Conservation (phyloP, 92 coral and sea anemone species). For the Epizoanthus fatuus region DNA sequence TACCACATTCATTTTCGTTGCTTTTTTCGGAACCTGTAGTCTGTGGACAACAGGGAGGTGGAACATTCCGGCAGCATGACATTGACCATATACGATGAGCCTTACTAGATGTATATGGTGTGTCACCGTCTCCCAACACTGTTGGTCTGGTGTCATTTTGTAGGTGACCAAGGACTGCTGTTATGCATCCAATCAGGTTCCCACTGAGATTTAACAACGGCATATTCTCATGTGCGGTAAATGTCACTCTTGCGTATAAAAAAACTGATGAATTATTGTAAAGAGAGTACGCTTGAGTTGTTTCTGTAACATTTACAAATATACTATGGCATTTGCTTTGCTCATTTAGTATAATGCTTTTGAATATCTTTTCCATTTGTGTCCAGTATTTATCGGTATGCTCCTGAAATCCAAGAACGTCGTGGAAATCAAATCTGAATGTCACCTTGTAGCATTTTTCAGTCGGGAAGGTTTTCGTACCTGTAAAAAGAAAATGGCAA, state of each 20-base stretch:
- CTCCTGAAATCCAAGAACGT: background rate
- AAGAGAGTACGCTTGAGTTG: background rate
- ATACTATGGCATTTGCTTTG: background rate
- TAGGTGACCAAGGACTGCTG: too few relatives aligned
- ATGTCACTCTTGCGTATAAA: background rate
- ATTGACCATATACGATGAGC: too few relatives aligned
- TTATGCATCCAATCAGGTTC: too few relatives aligned
- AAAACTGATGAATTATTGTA: background rate
- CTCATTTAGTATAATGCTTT: background rate
- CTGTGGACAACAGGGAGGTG: too few relatives aligned
- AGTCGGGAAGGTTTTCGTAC: background rate
- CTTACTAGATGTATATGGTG: too few relatives aligned
- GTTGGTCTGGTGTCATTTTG: too few relatives aligned
- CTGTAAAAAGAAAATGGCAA: background rate
- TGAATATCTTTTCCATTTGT: background rate
- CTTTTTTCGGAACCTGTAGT: too few relatives aligned
- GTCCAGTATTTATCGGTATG: background rate
- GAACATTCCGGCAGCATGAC: too few relatives aligned
- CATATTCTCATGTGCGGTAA: background rate
- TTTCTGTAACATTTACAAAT: background rate
- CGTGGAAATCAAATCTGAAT: background rate
- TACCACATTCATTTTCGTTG: too few relatives aligned
- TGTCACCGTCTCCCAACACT: too few relatives aligned
- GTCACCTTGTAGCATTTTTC: slow-evolving; percentile 8
- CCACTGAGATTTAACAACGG: background rate